Base-by-base conservation (phyloP, 2,113 vertebrate genomes). In the Chrysemys picta region DNA sequence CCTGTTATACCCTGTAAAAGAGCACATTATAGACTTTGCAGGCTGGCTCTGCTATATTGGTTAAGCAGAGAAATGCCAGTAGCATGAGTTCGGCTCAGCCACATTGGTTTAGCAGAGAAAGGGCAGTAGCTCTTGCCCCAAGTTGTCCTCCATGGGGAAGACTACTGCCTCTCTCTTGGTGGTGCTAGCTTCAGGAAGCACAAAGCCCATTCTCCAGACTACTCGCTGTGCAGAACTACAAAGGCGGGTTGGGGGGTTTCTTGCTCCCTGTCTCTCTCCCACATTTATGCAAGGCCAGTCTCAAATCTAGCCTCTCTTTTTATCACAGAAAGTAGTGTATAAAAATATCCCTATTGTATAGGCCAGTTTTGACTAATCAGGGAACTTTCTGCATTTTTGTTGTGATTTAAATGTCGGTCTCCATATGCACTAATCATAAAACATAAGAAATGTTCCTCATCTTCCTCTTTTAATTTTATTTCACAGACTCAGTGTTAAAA, bases 151-250 rank as follows among this genome's bases (percentile, higher is more conserved):
- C 19, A 72, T 10, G 65, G n/a, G 35, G 31, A 72, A 72, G 4
- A 69, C 11, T n/a, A 1, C 2, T 24, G 6, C 2, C 93, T 92
- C 52, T 5, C 13, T 93, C 84, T 84, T 81, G 85, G 80, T 35
- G 29, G 5, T 24, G 25, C 1, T 65, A 7, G 19, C n/a, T 88
- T 0, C 35, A 72, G n/a, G 0, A 1, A 82, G 85, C 3, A 65
- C 12, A 86, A 79, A 90, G 69, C 3, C 52, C 85, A 54, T 1
- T 82, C 17, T 4, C 35, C 79, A 42, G 89, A 94, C 75, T 35
- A 79, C 45, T 80, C 81, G 94, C 52, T 89, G 45, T 69, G 42
- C 27, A 89, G 27, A 4, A 94, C 84, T 87, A 54, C 54, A 81
- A 14, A 62, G 31, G 59, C 16, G 80, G 91, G 53, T 29, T 6